A percentile compares a stretch with the other conserved stretches of the same genome.
Conservation (phyloP, 2,797 vertebrate species). For the Melanotaenia parkinsoni region DNA sequence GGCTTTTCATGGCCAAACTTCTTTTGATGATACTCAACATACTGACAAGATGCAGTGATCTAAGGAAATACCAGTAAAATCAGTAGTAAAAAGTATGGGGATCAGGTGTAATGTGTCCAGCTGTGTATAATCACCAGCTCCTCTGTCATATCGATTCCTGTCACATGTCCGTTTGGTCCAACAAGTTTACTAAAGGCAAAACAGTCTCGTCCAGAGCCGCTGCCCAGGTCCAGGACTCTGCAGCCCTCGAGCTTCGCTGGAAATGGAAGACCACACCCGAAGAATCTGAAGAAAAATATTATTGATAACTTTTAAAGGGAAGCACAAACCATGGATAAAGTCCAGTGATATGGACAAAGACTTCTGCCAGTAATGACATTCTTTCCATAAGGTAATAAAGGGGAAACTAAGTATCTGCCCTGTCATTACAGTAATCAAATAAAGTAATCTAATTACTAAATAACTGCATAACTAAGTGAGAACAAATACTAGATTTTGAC, state of each 20-base stretch:
- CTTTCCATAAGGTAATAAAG: neutral
- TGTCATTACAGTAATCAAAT: neutral
- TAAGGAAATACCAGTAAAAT: constrained; percentile 36
- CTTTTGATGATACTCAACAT: constrained; percentile 79
- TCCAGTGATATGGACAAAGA: neutral
- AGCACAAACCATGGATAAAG: no score
- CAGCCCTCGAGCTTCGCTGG: constrained; percentile 85
- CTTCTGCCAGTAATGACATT: neutral
- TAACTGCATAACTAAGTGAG: neutral
- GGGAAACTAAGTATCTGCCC: neutral
- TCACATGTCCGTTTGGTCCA: constrained; percentile 84
- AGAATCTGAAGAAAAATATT: constrained; percentile 81
- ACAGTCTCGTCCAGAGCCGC: constrained; percentile 89
- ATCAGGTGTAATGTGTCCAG: neutral
- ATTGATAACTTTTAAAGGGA: neutral
- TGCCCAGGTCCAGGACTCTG: constrained; percentile 88
- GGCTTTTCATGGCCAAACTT: constrained; percentile 76
- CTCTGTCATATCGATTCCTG: constrained; percentile 88
- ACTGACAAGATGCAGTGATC: constrained; percentile 70
- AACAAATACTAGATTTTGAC: neutral
- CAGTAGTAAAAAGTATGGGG: neutral
- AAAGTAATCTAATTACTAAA: neutral
- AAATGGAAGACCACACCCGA: constrained; percentile 88
- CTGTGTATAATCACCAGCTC: constrained; percentile 78
- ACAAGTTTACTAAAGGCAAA: constrained; percentile 88